A percentile compares a stretch with the other conserved stretches of the same genome.
phyloP scores from a whole-genome alignment of 2,113 vertebrate genomes.

The Phocoena sinus region DNA sequence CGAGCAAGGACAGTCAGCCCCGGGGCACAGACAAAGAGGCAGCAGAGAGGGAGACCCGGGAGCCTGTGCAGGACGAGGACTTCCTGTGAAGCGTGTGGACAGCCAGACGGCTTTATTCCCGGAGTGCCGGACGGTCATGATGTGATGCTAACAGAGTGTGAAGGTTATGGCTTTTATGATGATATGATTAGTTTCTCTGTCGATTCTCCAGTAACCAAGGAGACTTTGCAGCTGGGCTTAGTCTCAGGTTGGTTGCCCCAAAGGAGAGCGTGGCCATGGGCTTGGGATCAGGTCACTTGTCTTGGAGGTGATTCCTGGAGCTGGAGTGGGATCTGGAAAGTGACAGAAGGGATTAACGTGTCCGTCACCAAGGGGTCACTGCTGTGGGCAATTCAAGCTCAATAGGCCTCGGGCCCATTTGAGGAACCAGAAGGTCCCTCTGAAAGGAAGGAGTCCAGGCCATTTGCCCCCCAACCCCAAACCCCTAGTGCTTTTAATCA shows the following conservation, averaged over 20 bases:
- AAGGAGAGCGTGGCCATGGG: rapidly evolving
- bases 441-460: background rate
- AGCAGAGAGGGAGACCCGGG: rapidly evolving
- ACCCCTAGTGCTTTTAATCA: rapidly evolving
- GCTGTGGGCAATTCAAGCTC: rapidly evolving
- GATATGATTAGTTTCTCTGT: background rate
- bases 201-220: background rate
- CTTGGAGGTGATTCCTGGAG: background rate
- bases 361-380: no score
- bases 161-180: background rate
- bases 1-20: background rate
- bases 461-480: rapidly evolving
- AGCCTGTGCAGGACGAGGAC: rapidly evolving
- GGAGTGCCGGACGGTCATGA: rapidly evolving
- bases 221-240: background rate
- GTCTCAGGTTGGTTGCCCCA: background rate
- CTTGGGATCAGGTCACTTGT: background rate
- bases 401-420: rapidly evolving
- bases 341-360: no score
- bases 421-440: background rate
- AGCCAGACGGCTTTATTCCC: rapidly evolving
- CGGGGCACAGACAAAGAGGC: background rate
- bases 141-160: background rate
- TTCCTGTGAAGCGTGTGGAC: rapidly evolving
- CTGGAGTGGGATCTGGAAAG: background rate